Conservation (phyloP, 2,113 vertebrate genomes). For the Maccullochella peelii region DNA sequence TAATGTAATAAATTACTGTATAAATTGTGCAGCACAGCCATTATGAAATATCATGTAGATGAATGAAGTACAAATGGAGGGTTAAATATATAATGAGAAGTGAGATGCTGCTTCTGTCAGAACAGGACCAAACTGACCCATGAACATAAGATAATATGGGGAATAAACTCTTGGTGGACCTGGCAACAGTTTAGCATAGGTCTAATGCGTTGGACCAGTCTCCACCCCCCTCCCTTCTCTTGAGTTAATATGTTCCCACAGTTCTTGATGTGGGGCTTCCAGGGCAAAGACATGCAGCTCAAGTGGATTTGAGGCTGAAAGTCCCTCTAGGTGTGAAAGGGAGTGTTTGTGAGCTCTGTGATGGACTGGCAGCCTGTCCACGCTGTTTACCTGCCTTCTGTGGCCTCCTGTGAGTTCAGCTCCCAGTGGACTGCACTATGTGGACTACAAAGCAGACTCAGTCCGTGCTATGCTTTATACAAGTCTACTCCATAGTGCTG, state of each 20-base stretch:
- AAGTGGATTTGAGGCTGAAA: neutral
- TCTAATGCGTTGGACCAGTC: no score
- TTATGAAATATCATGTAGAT: no score
- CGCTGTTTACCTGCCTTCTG: neutral
- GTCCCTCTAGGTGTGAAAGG: neutral
- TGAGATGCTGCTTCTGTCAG: neutral
- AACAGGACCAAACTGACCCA: neutral
- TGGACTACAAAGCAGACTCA: slow-evolving; percentile 18
- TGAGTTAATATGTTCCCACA: neutral
- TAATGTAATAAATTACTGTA: no score
- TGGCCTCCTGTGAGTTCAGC: slow-evolving; percentile 1
- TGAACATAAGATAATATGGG: neutral
- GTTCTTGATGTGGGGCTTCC: neutral
- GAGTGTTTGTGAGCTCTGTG: neutral
- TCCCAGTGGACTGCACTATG: neutral
- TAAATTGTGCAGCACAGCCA: no score
- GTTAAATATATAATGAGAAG: neutral
- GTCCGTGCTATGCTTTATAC: neutral
- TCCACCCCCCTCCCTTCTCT: neutral
- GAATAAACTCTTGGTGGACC: neutral
- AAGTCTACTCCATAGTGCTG: neutral
- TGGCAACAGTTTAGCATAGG: no score
- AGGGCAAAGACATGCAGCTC: neutral
- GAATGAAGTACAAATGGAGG: neutral
- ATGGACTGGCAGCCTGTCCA: neutral